phyloP scores from a whole-genome alignment of 2,797 vertebrate genomes.

The Synaphobranchus kaupii region DNA sequence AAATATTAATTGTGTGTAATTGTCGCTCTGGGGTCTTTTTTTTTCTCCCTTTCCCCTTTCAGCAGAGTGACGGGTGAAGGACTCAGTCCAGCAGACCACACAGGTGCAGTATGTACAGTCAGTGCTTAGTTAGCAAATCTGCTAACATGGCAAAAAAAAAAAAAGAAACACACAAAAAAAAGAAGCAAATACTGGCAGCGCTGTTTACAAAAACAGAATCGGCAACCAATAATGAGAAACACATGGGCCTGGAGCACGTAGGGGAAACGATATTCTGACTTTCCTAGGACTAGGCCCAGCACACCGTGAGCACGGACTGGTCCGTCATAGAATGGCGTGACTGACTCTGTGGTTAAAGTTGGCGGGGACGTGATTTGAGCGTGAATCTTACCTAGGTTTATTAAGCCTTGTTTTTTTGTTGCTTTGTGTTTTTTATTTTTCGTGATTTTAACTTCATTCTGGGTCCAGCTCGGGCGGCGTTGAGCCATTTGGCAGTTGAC shows the following conservation, averaged over 20 bases:
- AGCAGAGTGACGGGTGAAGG: not conserved
- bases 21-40: not conserved
- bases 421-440: not conserved
- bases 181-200: not conserved
- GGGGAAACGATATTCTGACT: not conserved
- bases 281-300: not conserved
- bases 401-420: not conserved
- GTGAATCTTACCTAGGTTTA: not conserved
- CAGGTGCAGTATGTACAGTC: constrained; percentile 6
- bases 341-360: not conserved
- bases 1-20: not conserved
- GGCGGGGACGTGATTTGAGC: not conserved
- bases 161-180: no score
- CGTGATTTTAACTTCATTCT: not conserved
- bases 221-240: not conserved
- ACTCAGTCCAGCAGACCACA: not conserved
- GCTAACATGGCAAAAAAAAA: not conserved
- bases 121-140: not conserved
- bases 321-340: not conserved
- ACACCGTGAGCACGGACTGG: not conserved
- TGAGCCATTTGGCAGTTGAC: not conserved
- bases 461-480: not conserved
- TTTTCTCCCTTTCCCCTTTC: not conserved
- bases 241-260: not conserved
- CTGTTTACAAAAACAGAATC: constrained; percentile 5